phyloP scores from a whole-genome alignment of 2,113 vertebrate genomes.

The Spermophilus dauricus region DNA sequence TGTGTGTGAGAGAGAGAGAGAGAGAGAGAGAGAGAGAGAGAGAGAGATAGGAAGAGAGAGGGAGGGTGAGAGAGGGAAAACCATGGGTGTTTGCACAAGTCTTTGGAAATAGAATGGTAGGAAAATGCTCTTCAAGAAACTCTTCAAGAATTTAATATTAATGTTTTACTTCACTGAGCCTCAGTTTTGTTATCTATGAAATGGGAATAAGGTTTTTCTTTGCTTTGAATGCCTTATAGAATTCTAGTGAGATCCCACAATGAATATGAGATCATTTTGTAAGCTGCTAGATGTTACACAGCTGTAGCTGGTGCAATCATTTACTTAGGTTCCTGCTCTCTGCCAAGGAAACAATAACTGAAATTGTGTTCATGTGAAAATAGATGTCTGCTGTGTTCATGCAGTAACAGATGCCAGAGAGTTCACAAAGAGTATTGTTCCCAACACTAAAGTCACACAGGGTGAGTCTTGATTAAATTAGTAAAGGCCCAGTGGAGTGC shows the following conservation, averaged over 20 bases:
- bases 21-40: no score
- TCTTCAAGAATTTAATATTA: neutral
- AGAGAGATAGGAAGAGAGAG: no score
- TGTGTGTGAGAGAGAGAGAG: no score
- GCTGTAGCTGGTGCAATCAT: neutral
- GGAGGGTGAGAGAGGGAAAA: neutral
- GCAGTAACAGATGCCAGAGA: neutral
- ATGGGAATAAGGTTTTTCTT: neutral
- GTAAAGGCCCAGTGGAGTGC: neutral
- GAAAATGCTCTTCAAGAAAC: neutral
- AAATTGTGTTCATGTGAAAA: slow-evolving; percentile 50
- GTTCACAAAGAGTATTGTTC: slow-evolving; percentile 49
- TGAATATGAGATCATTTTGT: neutral
- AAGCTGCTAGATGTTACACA: neutral
- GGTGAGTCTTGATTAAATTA: slow-evolving; percentile 25
- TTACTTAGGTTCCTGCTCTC: slow-evolving; percentile 25
- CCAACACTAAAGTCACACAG: neutral
- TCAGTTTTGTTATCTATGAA: neutral
- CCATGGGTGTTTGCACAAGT: neutral
- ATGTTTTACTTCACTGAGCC: neutral
- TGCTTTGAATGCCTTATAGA: neutral
- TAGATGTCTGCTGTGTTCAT: slow-evolving; percentile 6
- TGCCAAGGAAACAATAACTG: slow-evolving; percentile 65
- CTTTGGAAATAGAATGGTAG: neutral
- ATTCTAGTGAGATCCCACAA: neutral